phyloP scores from a whole-genome alignment of 2,797 vertebrate genomes.

The Brachyalestes nurse region DNA sequence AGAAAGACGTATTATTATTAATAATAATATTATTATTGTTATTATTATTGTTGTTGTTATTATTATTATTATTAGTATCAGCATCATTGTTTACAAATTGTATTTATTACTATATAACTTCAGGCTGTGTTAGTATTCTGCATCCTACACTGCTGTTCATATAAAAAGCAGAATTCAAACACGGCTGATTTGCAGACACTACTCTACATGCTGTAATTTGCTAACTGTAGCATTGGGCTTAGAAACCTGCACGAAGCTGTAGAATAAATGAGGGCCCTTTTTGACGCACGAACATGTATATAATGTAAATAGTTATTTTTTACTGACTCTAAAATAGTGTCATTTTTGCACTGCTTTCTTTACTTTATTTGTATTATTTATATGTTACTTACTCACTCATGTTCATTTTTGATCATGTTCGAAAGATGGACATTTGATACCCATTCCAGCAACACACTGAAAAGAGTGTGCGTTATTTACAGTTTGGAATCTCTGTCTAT shows the following conservation, averaged over 20 bases:
- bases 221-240: constrained; percentile 26
- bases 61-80: neutral
- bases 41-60: neutral
- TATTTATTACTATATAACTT: constrained; percentile 18
- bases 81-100: neutral
- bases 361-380: constrained; percentile 60
- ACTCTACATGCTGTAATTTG: neutral
- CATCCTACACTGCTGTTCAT: neutral
- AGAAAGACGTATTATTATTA: neutral
- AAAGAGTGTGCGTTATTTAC: constrained; percentile 3
- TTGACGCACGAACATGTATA: constrained; percentile 9
- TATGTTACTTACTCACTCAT: constrained; percentile 1
- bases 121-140: neutral
- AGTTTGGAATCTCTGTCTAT: neutral
- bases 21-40: neutral
- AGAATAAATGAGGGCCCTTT: neutral
- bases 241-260: neutral
- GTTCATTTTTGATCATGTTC: constrained; percentile 21
- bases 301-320: constrained; percentile 50
- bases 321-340: constrained; percentile 44
- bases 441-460: constrained; percentile 31
- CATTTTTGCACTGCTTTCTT: constrained; percentile 45
- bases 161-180: neutral
- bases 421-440: constrained; percentile 54
- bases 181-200: neutral